Evolutionary conservation across 1,140 invertebrate genomes (phyloP).

Genomic region (Orius insidiosus): DNA sequence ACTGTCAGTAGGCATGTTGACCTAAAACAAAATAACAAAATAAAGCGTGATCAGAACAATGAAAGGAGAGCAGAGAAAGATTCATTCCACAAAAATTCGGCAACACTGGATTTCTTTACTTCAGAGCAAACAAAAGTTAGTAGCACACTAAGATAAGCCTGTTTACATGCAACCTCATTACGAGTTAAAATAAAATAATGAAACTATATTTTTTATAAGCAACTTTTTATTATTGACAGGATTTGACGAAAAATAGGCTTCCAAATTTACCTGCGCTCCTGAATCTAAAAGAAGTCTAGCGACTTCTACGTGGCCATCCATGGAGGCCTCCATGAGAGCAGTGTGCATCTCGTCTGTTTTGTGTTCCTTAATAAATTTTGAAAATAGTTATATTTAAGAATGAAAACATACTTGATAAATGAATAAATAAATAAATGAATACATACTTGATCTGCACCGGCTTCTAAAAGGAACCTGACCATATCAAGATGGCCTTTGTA

Average conservation of each 20-base stretch:
- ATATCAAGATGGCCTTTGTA: slow-evolving; percentile 97
- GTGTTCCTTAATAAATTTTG: slow-evolving; percentile 45
- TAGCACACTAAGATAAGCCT: too few species aligned
- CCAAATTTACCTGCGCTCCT: slow-evolving; percentile 71
- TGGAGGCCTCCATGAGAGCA: slow-evolving; percentile 97
- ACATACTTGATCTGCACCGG: slow-evolving; percentile 70
- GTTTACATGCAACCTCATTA: too few species aligned
- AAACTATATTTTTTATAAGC: background rate
- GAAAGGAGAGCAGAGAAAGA: background rate
- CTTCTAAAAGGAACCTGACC: slow-evolving; percentile 87
- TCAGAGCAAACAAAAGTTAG: too few species aligned
- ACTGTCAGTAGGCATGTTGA: slow-evolving; percentile 98
- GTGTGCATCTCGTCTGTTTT: slow-evolving; percentile 99
- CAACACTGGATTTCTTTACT: too few species aligned
- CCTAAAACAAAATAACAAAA: slow-evolving; percentile 28
- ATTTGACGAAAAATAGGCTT: background rate
- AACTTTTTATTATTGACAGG: too few species aligned
- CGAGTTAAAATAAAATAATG: background rate
- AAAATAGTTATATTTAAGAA: background rate
- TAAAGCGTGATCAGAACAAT: too few species aligned
- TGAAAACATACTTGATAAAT: background rate
- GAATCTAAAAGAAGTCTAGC: slow-evolving; percentile 73
- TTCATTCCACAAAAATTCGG: background rate
- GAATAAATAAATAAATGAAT: background rate
- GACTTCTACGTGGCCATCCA: slow-evolving; percentile 98